Conservation (phyloP, 1,140 invertebrate species). For the Acyrthosiphon pisum region DNA sequence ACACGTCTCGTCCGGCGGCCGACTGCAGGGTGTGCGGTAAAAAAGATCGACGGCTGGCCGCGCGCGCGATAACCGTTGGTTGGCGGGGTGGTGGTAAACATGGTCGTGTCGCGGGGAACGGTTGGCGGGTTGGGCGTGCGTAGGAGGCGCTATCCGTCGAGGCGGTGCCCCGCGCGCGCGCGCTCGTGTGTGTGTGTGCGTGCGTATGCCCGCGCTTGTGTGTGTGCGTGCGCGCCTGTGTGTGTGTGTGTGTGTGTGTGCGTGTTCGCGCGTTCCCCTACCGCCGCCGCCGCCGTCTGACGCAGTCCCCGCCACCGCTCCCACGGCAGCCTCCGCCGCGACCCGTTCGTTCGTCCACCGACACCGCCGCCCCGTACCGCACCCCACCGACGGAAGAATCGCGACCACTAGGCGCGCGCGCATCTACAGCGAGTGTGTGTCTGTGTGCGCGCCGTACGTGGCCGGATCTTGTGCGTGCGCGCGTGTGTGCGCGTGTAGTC, state of each 20-base stretch:
- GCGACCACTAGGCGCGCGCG: not conserved
- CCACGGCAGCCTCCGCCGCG: not conserved
- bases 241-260: not conserved
- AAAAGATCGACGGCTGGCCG: not conserved
- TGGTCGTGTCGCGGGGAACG: conserved; percentile 35
- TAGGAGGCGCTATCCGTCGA: conserved; percentile 39
- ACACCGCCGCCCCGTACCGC: not conserved
- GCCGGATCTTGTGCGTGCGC: not conserved
- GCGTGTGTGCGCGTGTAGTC: not conserved
- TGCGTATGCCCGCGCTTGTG: not conserved
- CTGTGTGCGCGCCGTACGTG: not conserved
- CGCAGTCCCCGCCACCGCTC: not conserved
- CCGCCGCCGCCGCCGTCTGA: not conserved
- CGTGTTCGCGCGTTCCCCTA: not conserved
- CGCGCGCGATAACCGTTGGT: not conserved
- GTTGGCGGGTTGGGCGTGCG: conserved; percentile 25
- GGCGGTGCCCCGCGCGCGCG: conserved; percentile 25
- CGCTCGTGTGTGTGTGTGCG: not conserved
- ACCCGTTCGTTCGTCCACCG: not conserved
- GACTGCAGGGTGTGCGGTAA: not conserved
- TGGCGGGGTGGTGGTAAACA: conserved; percentile 24
- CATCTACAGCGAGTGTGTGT: not conserved
- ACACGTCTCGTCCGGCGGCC: not conserved
- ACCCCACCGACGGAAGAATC: not conserved
- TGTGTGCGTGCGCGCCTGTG: not conserved